These are phyloP conservation scores for Chionoecetes opilio DNA, from an alignment of 1,140 invertebrate species.

Conservation along the genomic window DNA sequence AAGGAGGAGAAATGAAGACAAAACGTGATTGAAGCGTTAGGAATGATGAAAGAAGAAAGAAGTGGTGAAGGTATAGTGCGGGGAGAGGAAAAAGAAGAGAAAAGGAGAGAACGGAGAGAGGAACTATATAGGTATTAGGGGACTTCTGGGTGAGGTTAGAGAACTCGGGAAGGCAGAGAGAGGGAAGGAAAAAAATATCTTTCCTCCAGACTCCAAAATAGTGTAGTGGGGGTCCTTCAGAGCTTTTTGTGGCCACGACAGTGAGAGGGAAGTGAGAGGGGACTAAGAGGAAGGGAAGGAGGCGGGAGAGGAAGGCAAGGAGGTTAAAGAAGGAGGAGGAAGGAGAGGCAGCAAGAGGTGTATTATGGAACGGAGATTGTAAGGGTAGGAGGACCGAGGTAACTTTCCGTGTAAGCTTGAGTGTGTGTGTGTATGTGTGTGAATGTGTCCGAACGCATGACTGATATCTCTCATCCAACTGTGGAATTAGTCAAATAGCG, in stretches of 20 bases:
- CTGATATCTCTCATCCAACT: no score
- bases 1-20: not conserved
- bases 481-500: no score
- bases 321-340: no score
- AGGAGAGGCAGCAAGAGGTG: no score
- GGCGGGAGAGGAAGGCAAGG: no score
- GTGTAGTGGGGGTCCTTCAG: not conserved
- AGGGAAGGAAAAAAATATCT: slow-evolving; percentile 2
- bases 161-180: not conserved
- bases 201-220: not conserved
- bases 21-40: not conserved
- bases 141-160: not conserved
- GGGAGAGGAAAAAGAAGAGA: not conserved
- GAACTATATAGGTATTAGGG: not conserved
- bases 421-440: not conserved
- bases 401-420: not conserved
- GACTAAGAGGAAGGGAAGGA: not conserved
- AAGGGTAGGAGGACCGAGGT: not conserved
- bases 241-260: not conserved
- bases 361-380: slow-evolving; percentile 23
- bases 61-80: not conserved
- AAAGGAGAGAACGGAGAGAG: not conserved
- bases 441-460: not conserved
- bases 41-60: not conserved
- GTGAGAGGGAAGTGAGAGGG: slow-evolving; percentile 14